Percentiles rank a stretch among this genome's conserved stretches.
These are phyloP conservation scores for Lagodon rhomboides DNA, from an alignment of 2,797 vertebrate genomes.

Conservation along the genomic window DNA sequence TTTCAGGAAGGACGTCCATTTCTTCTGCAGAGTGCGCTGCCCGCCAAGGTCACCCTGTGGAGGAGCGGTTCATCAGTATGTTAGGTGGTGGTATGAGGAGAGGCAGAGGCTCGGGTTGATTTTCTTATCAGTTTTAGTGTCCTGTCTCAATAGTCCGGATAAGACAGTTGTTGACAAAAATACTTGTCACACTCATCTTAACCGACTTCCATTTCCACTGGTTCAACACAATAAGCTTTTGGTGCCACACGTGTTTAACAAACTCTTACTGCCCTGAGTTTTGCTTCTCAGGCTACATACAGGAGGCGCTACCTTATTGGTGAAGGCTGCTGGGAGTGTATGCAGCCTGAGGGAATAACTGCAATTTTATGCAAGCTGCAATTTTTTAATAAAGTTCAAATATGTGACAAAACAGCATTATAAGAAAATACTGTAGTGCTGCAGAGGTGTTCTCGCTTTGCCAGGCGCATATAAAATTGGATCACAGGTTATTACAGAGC, in stretches of 20 bases:
- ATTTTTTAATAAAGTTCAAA: too few relatives aligned
- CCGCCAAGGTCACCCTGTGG: conserved; percentile 94
- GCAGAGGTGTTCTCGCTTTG: not conserved
- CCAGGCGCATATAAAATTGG: not conserved
- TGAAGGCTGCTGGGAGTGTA: not conserved
- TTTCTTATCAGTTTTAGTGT: not conserved
- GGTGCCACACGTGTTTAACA: not conserved
- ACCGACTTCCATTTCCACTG: not conserved
- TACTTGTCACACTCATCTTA: too few relatives aligned
- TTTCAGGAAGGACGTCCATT: conserved; percentile 98
- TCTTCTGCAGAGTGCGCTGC: conserved; percentile 95
- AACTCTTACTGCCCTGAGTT: not conserved
- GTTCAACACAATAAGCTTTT: not conserved
- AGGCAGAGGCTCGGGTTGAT: not conserved
- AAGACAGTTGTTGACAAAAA: not conserved
- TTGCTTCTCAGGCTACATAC: not conserved
- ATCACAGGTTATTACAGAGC: not conserved
- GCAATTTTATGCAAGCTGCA: too few relatives aligned
- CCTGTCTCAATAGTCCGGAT: not conserved
- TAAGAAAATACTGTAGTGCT: too few relatives aligned
- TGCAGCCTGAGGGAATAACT: not conserved
- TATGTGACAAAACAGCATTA: too few relatives aligned
- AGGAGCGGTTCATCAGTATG: not conserved
- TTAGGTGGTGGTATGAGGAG: not conserved
- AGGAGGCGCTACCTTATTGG: not conserved